Evolutionary conservation across 1,140 invertebrate species (phyloP).

Genomic region (Drosophila grimshawi): DNA sequence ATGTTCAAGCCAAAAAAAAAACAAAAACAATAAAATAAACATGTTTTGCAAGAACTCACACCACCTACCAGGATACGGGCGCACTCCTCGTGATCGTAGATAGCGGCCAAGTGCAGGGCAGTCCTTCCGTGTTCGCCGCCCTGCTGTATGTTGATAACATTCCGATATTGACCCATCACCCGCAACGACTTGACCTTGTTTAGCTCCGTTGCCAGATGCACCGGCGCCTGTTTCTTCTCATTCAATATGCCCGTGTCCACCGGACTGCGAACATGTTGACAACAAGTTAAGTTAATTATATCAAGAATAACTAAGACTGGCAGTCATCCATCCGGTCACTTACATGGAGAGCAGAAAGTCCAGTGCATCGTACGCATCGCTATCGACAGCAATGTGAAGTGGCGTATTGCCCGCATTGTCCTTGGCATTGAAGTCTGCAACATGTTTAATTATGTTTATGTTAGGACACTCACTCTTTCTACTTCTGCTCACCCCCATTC

Average conservation of each 20-base stretch:
- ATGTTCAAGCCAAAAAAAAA: neutral
- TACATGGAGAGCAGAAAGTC: conserved; percentile 90
- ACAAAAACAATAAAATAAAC: conserved; percentile 34
- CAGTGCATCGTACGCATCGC: conserved; percentile 89
- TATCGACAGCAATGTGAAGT: conserved; percentile 92
- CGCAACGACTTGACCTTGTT: conserved; percentile 89
- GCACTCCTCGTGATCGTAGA: conserved; percentile 92
- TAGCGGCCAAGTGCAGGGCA: conserved; percentile 92
- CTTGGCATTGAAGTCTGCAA: conserved; percentile 89
- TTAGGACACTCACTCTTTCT: neutral
- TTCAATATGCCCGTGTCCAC: conserved; percentile 90
- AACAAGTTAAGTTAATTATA: neutral
- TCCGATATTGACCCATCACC: conserved; percentile 88
- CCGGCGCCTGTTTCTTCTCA: conserved; percentile 90
- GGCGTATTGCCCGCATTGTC: conserved; percentile 93
- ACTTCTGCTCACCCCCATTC: conserved; percentile 87
- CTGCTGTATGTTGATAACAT: conserved; percentile 88
- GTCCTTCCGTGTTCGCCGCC: conserved; percentile 92
- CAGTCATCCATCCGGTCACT: conserved; percentile 74
- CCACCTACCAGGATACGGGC: conserved; percentile 90
- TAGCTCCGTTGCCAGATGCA: conserved; percentile 91
- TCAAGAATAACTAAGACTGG: neutral
- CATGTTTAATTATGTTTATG: conserved; percentile 14
- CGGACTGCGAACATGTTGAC: conserved; percentile 84
- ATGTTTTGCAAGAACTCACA: conserved; percentile 57